These are phyloP conservation scores for Notodonta ziczac DNA, from an alignment of 2,888 invertebrate species.

Conservation along the genomic window DNA sequence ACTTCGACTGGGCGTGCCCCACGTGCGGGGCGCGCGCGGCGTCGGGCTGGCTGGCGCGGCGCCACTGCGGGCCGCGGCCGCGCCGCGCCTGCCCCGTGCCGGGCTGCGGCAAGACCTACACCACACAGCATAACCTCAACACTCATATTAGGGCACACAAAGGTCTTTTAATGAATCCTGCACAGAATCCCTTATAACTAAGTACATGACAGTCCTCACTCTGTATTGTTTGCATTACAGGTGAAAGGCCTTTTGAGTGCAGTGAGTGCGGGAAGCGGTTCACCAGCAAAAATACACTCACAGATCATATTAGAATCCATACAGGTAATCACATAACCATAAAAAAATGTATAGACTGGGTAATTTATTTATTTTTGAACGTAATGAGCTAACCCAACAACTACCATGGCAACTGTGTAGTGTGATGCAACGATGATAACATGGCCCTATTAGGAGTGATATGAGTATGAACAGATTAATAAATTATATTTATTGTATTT, in stretches of 20 bases:
- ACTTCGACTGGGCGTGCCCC: slow-evolving; percentile 50
- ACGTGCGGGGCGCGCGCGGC: slow-evolving; percentile 47
- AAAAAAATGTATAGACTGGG: no score
- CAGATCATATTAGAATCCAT: slow-evolving; percentile 59
- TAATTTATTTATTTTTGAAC: no score
- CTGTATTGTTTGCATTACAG: slow-evolving; percentile 37
- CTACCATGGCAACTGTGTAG: no score
- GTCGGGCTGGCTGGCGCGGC: slow-evolving; percentile 51
- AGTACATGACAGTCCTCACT: neutral
- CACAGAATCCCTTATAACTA: no score
- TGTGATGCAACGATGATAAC: no score
- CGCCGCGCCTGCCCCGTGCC: slow-evolving; percentile 48
- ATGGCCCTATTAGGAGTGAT: no score
- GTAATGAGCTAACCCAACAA: no score
- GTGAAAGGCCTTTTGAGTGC: slow-evolving; percentile 64
- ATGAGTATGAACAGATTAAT: no score
- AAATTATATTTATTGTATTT: no score
- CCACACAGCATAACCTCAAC: slow-evolving; percentile 57
- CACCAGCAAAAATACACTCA: slow-evolving; percentile 55
- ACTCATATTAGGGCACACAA: slow-evolving; percentile 59
- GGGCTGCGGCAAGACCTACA: slow-evolving; percentile 57
- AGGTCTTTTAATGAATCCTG: slow-evolving; percentile 39
- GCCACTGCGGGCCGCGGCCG: slow-evolving; percentile 50
- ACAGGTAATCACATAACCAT: slow-evolving; percentile 45
- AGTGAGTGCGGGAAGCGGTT: slow-evolving; percentile 60